Percentiles rank a stretch among this genome's conserved stretches.
Conservation (phyloP, 2,797 vertebrate species). For the Eospalax fontanierii region DNA sequence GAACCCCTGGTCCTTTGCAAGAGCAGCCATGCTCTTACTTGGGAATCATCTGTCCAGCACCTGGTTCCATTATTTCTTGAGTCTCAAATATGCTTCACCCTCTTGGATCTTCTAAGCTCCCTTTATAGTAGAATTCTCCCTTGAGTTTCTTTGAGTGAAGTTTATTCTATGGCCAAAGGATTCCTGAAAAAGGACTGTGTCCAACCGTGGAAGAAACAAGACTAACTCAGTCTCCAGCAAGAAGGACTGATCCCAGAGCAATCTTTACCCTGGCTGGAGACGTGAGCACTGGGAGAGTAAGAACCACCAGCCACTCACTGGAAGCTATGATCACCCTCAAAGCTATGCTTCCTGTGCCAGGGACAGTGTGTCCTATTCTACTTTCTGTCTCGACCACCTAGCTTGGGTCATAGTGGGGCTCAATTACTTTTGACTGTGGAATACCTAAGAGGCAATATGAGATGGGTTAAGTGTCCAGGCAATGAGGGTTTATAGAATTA, state of each 20-base stretch:
- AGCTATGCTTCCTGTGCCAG: background rate
- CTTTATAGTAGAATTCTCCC: conserved; percentile 40
- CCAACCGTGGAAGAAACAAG: background rate
- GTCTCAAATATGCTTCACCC: background rate
- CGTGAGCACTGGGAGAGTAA: background rate
- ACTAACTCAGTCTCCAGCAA: background rate
- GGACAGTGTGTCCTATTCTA: background rate
- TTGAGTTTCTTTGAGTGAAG: conserved; percentile 28
- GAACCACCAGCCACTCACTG: accelerated
- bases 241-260: background rate
- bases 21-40: too few relatives aligned
- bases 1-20: too few relatives aligned
- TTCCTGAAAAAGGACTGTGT: conserved; percentile 32
- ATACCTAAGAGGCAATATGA: background rate
- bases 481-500: background rate
- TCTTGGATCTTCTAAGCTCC: background rate
- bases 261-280: too few relatives aligned
- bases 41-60: background rate
- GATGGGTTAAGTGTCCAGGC: background rate
- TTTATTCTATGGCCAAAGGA: background rate
- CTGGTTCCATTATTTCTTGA: conserved; percentile 19
- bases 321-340: background rate
- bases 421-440: background rate
- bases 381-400: background rate
- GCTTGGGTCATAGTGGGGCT: background rate